Conservation (phyloP, 1,140 invertebrate species). For the Cardiocondyla obscurior region DNA sequence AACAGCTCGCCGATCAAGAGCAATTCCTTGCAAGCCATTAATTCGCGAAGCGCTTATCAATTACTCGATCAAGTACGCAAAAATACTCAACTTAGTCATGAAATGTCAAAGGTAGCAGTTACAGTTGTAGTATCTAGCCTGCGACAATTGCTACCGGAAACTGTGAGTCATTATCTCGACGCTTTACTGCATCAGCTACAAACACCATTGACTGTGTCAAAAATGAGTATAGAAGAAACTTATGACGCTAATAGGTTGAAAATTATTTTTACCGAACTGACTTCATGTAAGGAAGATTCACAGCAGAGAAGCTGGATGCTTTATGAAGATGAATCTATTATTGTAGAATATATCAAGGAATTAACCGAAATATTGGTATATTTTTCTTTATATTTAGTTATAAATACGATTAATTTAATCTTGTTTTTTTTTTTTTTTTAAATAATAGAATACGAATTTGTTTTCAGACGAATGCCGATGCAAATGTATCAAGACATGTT, state of each 20-base stretch:
- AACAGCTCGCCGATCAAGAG: slow-evolving; percentile 75
- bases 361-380: slow-evolving; percentile 93
- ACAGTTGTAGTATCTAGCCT: slow-evolving; percentile 90
- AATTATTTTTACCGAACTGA: slow-evolving; percentile 91
- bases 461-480: slow-evolving; percentile 91
- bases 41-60: slow-evolving; percentile 88
- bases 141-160: slow-evolving; percentile 85
- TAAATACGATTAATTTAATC: neutral
- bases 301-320: slow-evolving; percentile 97
- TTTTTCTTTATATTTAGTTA: slow-evolving; percentile 31
- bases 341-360: slow-evolving; percentile 92
- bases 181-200: slow-evolving; percentile 84
- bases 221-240: slow-evolving; percentile 87
- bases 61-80: slow-evolving; percentile 90
- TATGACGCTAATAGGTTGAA: slow-evolving; percentile 92
- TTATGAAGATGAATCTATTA: slow-evolving; percentile 95
- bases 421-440: slow-evolving; percentile 12
- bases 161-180: slow-evolving; percentile 85
- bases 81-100: slow-evolving; percentile 93
- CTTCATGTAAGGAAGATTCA: slow-evolving; percentile 95
- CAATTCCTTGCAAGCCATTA: slow-evolving; percentile 80
- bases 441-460: neutral
- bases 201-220: slow-evolving; percentile 86
- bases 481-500: slow-evolving; percentile 90
- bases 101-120: slow-evolving; percentile 93